phyloP scores from a whole-genome alignment of 2,113 vertebrate genomes.

The Rousettus leschenaultii region DNA sequence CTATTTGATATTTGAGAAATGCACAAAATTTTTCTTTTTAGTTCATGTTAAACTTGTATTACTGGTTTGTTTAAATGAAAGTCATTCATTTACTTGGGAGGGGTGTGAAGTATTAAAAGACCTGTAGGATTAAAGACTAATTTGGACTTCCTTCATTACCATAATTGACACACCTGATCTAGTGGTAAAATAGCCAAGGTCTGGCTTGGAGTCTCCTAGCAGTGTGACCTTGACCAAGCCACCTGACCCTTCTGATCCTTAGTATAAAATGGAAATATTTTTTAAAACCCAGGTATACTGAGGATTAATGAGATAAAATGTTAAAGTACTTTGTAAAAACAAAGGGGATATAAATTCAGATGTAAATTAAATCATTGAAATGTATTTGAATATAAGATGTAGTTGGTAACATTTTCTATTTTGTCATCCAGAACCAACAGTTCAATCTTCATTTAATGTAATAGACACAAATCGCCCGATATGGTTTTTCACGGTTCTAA shows the following conservation, averaged over 20 bases:
- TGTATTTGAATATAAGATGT: not conserved
- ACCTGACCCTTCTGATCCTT: not conserved
- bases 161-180: not conserved
- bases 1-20: not conserved
- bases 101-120: not conserved
- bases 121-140: not conserved
- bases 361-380: not conserved
- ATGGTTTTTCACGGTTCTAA: not conserved
- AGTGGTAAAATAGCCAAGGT: not conserved
- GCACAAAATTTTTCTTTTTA: not conserved
- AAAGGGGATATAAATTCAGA: not conserved
- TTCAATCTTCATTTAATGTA: not conserved
- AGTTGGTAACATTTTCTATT: not conserved
- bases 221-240: not conserved
- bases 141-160: not conserved
- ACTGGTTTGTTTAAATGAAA: not conserved
- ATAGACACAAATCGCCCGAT: not conserved
- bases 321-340: not conserved
- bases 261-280: not conserved
- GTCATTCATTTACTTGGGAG: not conserved
- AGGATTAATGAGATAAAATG: not conserved
- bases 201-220: not conserved
- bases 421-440: not conserved
- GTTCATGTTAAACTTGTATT: slow-evolving; percentile 1
- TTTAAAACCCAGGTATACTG: not conserved